Evolutionary conservation across 2,888 invertebrate genomes (phyloP).

Genomic region (Melinaea menophilus): DNA sequence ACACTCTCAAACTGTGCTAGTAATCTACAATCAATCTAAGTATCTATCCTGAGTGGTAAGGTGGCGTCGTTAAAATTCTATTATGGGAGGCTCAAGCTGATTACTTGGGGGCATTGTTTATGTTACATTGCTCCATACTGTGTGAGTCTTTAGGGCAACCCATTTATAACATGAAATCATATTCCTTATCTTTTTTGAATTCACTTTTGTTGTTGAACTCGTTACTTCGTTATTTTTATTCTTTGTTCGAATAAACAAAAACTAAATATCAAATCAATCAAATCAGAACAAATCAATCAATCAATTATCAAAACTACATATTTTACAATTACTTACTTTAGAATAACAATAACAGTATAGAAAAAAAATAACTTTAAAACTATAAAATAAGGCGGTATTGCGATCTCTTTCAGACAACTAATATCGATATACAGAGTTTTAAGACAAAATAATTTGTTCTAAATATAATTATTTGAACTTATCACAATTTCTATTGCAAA

Average conservation of each 20-base stretch:
- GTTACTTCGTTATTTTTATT: constrained; percentile 48
- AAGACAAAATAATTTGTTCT: too few species aligned
- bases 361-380: too few species aligned
- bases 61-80: constrained; percentile 57
- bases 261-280: too few species aligned
- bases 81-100: constrained; percentile 62
- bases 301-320: too few species aligned
- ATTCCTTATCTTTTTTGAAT: constrained; percentile 47
- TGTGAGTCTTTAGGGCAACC: constrained; percentile 41
- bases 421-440: too few species aligned
- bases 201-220: constrained; percentile 60
- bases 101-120: constrained; percentile 55
- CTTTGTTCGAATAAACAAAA: too few species aligned
- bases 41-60: constrained; percentile 53
- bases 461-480: too few species aligned
- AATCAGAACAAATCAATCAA: too few species aligned
- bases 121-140: constrained; percentile 54
- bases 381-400: too few species aligned
- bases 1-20: constrained; percentile 28
- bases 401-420: too few species aligned
- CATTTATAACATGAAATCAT: constrained; percentile 28
- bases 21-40: constrained; percentile 38
- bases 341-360: too few species aligned
- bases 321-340: constrained; percentile 49
- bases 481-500: too few species aligned